phyloP scores from a whole-genome alignment of 2,888 invertebrate genomes.

The Agrenia bidenticulata region DNA sequence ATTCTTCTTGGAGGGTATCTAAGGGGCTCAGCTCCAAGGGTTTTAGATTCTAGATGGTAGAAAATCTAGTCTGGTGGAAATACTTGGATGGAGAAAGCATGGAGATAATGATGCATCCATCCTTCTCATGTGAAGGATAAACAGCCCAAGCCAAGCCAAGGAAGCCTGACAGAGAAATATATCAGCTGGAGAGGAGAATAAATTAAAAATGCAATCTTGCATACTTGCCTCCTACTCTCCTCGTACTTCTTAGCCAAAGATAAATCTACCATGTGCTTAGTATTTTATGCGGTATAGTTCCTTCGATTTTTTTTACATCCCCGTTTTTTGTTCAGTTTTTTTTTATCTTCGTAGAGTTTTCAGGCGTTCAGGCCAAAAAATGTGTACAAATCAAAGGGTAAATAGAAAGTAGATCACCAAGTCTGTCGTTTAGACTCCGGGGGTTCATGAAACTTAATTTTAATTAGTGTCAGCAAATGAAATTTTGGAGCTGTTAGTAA shows the following conservation, averaged over 20 bases:
- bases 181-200: conserved; percentile 6
- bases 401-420: background rate
- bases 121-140: conserved; percentile 7
- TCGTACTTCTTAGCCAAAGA: background rate
- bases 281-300: background rate
- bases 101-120: conserved; percentile 16
- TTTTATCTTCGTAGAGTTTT: too few species aligned
- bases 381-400: background rate
- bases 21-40: too few species aligned
- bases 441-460: conserved; percentile 3
- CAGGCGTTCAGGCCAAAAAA: too few species aligned
- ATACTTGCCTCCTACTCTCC: conserved; percentile 4
- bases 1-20: too few species aligned
- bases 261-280: background rate
- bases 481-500: too few species aligned
- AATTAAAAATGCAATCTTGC: conserved; percentile 18
- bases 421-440: background rate
- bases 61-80: conserved; percentile 1
- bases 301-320: background rate
- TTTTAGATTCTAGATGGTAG: background rate
- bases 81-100: background rate
- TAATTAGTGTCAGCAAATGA: conserved; percentile 7
- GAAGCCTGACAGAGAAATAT: conserved; percentile 8
- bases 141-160: conserved; percentile 4
- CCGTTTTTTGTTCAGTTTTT: too few species aligned